These are phyloP conservation scores for Notospermus geniculatus DNA, from an alignment of 1,140 invertebrate species.

Conservation along the genomic window DNA sequence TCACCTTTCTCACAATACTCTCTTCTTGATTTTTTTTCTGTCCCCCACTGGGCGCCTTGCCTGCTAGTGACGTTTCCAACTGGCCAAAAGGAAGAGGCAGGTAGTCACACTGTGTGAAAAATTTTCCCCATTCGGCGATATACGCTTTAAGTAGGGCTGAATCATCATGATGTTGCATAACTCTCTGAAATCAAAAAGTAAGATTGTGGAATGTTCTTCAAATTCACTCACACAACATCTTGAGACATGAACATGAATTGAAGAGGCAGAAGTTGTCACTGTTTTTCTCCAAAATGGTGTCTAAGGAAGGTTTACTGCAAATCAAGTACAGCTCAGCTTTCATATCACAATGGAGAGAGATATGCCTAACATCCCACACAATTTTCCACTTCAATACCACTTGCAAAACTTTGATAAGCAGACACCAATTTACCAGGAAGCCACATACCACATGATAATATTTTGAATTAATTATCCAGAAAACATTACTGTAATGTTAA, in stretches of 20 bases:
- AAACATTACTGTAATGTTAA: no score
- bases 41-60: conserved; percentile 61
- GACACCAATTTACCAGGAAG: no score
- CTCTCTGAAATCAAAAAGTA: conserved; percentile 61
- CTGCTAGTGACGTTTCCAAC: conserved; percentile 76
- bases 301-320: conserved; percentile 92
- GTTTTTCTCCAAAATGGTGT: conserved; percentile 86
- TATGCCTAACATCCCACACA: no score
- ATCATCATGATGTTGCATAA: conserved; percentile 87
- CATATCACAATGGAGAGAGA: no score
- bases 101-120: conserved; percentile 96
- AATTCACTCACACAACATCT: not conserved
- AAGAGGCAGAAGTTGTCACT: conserved; percentile 94
- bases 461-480: no score
- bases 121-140: conserved; percentile 95
- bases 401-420: no score
- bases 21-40: conserved; percentile 80
- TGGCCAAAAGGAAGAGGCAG: conserved; percentile 93
- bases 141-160: conserved; percentile 93
- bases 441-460: no score
- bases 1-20: conserved; percentile 80
- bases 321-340: no score
- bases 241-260: no score
- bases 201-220: conserved; percentile 10
- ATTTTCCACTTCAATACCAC: no score